Base-by-base conservation (phyloP, 2,888 invertebrate species). In the Agriopis aurantiaria region DNA sequence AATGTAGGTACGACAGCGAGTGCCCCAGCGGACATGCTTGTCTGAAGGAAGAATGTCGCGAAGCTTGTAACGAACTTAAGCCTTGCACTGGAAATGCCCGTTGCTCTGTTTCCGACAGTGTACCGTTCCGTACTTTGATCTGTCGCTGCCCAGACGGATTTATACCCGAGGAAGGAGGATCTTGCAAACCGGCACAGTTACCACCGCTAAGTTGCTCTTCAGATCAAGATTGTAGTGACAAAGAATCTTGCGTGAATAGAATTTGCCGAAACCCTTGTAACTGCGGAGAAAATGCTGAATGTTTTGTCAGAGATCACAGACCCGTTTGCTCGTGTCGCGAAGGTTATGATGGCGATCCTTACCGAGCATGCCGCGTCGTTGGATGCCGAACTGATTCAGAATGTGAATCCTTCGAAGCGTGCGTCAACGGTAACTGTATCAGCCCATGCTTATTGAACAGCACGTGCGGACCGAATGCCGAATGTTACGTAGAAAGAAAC, bases 121-220 rank as follows among this genome's bases (percentile, higher is more conserved):
- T 97, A 52, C 98, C 98, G 33, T 97, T 98, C 64, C 95, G 98
- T 76, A 98, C 98, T 5, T 96, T 98, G 96, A 97, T 97, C 58
- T 98, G 98, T 85, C 97, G 97, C 68, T 98, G 98, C 82, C 97
- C 98, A 0, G 97, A 97, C 79, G 97, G 97, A 58, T 98, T 96
- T 95, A 96, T 97, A 73, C 97, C 97, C 0, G 96, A 97, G 82
- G 95, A 96, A 77, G 96, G 96, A 78, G 98, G 97, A 69, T 96
- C 97, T 83, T 98, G 98, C 83, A 96, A 95, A 82, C 96, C 97
- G 67, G 96, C 97, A 45, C 91, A 96, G 61, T 89, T 97, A 71
- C 96, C 96, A 85, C 95, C 96, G 73, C 96, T 96, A 77, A 97
- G 97, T 59, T 98, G 98, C 83, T 96, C 96, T 17, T 95, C 96